phyloP scores from a whole-genome alignment of 1,140 invertebrate species.

The Sminthurinus signatus region DNA sequence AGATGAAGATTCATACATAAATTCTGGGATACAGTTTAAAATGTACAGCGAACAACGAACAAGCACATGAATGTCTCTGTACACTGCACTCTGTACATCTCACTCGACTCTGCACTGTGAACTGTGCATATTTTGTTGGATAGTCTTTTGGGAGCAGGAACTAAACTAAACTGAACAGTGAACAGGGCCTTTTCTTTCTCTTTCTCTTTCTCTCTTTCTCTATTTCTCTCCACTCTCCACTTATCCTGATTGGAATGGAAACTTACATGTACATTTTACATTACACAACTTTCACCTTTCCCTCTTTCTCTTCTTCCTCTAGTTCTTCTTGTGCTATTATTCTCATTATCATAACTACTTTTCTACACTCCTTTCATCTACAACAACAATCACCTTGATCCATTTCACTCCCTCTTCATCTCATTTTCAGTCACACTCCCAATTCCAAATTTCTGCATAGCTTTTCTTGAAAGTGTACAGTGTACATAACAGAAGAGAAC shows the following conservation, averaged over 20 bases:
- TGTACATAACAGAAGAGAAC: no score
- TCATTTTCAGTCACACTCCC: no score
- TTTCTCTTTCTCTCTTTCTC: background rate
- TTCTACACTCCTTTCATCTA: background rate
- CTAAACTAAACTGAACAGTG: no score
- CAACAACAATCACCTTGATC: background rate
- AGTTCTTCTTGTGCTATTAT: constrained; percentile 18
- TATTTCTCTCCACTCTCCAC: constrained; percentile 17
- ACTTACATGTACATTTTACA: constrained; percentile 16
- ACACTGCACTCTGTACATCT: no score
- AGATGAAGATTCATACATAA: no score
- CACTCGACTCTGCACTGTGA: no score
- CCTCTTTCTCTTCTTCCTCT: constrained; percentile 4
- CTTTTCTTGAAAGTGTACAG: no score
- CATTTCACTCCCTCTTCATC: no score
- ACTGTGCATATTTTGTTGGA: background rate
- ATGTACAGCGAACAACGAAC: no score
- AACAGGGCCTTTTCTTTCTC: background rate
- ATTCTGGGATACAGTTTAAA: no score
- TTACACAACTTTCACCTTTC: constrained; percentile 30
- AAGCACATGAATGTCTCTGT: no score
- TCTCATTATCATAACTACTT: constrained; percentile 34
- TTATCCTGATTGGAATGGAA: constrained; percentile 37
- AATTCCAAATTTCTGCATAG: no score
- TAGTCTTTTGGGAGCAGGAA: constrained; percentile 1